Evolutionary conservation across 2,797 vertebrate species (phyloP).

Genomic region (Mionectes olivaceus): DNA sequence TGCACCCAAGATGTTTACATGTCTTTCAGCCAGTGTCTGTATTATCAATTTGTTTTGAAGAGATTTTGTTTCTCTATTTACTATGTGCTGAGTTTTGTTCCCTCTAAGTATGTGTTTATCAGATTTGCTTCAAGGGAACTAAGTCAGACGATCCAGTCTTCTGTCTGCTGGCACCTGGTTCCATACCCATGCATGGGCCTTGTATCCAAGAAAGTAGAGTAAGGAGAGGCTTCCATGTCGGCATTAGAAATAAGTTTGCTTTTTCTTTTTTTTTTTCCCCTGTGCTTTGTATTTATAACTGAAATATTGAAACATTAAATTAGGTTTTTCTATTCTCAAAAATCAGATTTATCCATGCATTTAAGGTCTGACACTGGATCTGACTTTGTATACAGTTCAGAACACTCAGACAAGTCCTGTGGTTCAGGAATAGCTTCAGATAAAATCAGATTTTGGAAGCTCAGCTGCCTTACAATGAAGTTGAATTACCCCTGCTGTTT

Average conservation of each 20-base stretch:
- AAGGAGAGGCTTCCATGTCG: neutral
- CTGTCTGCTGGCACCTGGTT: neutral
- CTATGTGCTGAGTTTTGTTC: neutral
- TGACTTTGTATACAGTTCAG: neutral
- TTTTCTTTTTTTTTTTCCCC: accelerated
- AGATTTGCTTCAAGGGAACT: neutral
- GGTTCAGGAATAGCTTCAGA: neutral
- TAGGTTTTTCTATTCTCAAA: neutral
- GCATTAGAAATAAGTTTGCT: neutral
- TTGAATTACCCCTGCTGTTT: neutral
- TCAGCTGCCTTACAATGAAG: neutral
- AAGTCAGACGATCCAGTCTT: neutral
- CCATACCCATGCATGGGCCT: neutral
- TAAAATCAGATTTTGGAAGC: neutral
- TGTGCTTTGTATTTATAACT: neutral
- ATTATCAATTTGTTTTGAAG: neutral
- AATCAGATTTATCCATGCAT: neutral
- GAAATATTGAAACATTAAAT: neutral
- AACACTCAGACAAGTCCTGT: accelerated
- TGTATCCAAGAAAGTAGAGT: neutral
- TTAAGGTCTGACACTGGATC: neutral
- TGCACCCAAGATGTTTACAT: neutral
- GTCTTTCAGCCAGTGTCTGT: neutral
- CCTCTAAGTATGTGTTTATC: neutral
- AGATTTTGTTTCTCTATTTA: neutral